Evolutionary conservation across 2,113 vertebrate species (phyloP).

Genomic region (Empidonax traillii): DNA sequence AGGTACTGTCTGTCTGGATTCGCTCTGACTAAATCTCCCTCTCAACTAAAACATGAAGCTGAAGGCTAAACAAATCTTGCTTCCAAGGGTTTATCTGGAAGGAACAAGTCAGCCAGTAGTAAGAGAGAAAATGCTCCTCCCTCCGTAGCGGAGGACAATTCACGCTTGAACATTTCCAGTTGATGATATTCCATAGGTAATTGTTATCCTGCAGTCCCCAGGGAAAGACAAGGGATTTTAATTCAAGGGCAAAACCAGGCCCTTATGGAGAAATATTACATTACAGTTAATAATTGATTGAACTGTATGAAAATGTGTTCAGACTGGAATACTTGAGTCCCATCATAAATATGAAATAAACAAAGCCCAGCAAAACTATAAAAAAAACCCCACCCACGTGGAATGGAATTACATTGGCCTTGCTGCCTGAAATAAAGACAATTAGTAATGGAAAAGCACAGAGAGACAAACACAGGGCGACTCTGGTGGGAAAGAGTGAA

Average conservation of each 20-base stretch:
- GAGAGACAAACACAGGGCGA: not conserved
- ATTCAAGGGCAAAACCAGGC: not conserved
- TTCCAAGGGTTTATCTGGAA: not conserved
- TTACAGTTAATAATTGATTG: not conserved
- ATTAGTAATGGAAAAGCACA: not conserved
- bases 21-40: not conserved
- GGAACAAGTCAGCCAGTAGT: not conserved
- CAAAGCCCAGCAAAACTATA: not conserved
- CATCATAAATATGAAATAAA: not conserved
- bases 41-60: not conserved
- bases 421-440: not conserved
- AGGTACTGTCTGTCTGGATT: not conserved
- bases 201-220: not conserved
- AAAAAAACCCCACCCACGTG: rapidly evolving
- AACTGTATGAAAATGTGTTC: not conserved
- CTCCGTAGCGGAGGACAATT: not conserved
- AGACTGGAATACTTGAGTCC: not conserved
- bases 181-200: not conserved
- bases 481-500: not conserved
- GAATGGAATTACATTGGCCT: not conserved
- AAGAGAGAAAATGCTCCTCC: not conserved
- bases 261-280: not conserved
- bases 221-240: not conserved
- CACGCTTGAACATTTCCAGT: not conserved
- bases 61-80: not conserved